Conservation (phyloP, 2,797 vertebrate genomes). For the Amphiprion clarkii region DNA sequence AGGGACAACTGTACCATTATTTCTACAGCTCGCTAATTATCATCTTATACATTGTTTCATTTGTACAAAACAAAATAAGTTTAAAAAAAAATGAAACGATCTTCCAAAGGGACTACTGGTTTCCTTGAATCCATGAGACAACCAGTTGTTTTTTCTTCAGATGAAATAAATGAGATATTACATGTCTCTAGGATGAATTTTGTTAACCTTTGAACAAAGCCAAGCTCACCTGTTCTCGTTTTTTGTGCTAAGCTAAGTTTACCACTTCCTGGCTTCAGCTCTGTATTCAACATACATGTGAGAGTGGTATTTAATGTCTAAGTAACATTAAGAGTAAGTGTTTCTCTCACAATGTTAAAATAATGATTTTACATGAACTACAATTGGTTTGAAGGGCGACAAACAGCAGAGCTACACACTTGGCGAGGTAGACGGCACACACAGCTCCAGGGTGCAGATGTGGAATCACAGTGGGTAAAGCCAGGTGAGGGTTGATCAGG, state of each 20-base stretch:
- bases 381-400: not conserved
- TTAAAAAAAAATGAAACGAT: no score
- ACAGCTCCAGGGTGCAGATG: slow-evolving; percentile 90
- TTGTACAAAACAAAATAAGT: not conserved
- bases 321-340: no score
- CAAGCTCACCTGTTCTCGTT: no score
- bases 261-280: not conserved
- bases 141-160: not conserved
- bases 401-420: slow-evolving; percentile 83
- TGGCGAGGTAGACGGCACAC: slow-evolving; percentile 91
- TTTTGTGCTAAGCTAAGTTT: not conserved
- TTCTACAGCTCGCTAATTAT: not conserved
- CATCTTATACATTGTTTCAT: not conserved
- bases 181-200: no score
- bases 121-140: not conserved
- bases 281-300: no score
- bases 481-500: slow-evolving; percentile 90
- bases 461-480: slow-evolving; percentile 83
- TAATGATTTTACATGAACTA: not conserved
- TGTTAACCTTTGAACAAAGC: no score
- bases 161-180: no score
- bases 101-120: no score
- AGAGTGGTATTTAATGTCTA: no score
- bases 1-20: not conserved
- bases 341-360: no score